Base-by-base conservation (phyloP, 1,140 invertebrate genomes). In the Gryon sp. region DNA sequence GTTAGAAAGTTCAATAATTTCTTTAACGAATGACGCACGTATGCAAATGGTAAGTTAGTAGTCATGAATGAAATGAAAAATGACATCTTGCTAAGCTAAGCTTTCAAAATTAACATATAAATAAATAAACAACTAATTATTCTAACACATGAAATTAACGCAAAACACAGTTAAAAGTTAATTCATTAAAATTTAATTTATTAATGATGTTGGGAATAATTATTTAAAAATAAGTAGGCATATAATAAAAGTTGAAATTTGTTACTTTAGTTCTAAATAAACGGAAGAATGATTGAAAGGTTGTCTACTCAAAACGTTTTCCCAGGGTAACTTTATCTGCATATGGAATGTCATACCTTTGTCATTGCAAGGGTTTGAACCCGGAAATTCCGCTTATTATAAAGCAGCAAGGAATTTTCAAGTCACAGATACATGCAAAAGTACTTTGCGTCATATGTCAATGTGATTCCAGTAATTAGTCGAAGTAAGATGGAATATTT, bases 261-360 rank as follows among this genome's bases (percentile, higher is more conserved):
- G 7, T 24, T n/a, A n/a, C 30, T 6, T 4, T 2, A 32, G 30
- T 32, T 52, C 46, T 15, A 43, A 55, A 24, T 18, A 7, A 5
- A 9, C 3, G 16, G 32, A 45, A 48, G 16, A 73, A 50, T 57
- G 50, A 73, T 73, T 63, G 41, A 73, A 73, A 50, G 28, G 30
- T 57, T 9, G 41, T 45, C 14, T 48, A 48, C 48, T 62, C 48
- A 55, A 62, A 60, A 55, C 22, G 68, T 46, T 72, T 62, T 62
- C 68, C 30, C 40, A 53, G 48, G n/a, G 50, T 55, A 62, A 62
- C 48, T 26, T 63, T 46, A 73, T 73, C 52, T 73, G 22, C 59
- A 65, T 73, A 73, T 73, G 59, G 52, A 65, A 73, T 59, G 69
- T 59, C 59, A 73, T 73, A 65, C 59, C 59, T 73, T 73, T 73